Evolutionary conservation across 2,113 vertebrate genomes (phyloP).

Genomic region (Delphinapterus leucas): DNA sequence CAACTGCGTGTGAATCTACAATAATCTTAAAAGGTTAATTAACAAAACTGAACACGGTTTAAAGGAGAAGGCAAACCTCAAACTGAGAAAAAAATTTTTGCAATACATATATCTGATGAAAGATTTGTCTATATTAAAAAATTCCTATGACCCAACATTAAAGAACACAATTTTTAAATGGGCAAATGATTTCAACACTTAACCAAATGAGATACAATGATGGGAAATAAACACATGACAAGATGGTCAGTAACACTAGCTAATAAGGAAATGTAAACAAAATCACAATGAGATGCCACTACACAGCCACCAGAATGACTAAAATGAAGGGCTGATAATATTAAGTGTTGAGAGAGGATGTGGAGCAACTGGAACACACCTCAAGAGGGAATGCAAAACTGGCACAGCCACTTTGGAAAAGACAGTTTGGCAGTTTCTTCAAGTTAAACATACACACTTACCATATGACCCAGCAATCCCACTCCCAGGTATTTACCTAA

Average conservation of each 20-base stretch:
- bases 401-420: conserved; percentile 19
- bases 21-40: neutral
- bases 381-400: neutral
- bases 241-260: neutral
- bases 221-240: neutral
- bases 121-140: neutral
- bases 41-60: neutral
- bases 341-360: neutral
- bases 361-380: neutral
- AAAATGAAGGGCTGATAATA: neutral
- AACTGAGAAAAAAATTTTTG: neutral
- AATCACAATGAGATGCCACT: neutral
- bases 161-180: neutral
- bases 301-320: neutral
- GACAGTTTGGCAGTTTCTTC: conserved; percentile 3
- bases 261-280: neutral
- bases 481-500: conserved; percentile 44
- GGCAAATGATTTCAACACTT: neutral
- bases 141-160: neutral
- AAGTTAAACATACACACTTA: conserved; percentile 18
- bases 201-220: neutral
- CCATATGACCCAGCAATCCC: conserved; percentile 22
- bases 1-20: neutral
- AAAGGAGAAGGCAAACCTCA: neutral
- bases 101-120: neutral